Evolutionary conservation across 2,797 vertebrate species (phyloP).

Genomic region (Anguilla megastoma): DNA sequence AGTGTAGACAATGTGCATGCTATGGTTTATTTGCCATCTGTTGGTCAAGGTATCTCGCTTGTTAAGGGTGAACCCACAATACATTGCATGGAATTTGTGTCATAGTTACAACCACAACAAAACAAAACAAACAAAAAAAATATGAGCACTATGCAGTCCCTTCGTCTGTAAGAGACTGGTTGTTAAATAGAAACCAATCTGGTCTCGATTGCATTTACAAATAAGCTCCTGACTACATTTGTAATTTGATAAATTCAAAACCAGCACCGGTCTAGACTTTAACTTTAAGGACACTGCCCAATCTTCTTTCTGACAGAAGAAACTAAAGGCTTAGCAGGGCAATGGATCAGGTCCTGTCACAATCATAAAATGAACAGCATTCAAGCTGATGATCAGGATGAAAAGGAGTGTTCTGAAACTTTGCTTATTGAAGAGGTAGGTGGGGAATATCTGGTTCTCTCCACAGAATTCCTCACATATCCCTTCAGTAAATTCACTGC

Average conservation of each 20-base stretch:
- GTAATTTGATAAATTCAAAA: neutral
- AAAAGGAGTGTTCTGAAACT: neutral
- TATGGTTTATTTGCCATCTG: neutral
- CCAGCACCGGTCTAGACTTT: neutral
- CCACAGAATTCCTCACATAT: neutral
- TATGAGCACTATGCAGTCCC: neutral
- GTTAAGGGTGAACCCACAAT: neutral
- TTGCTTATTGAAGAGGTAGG: neutral
- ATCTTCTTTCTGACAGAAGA: neutral
- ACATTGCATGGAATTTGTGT: neutral
- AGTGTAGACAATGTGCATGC: too few species aligned
- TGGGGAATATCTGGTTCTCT: neutral
- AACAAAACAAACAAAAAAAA: neutral
- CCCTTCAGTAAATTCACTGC: constrained; percentile 15
- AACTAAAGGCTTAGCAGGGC: neutral
- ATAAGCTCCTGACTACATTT: neutral
- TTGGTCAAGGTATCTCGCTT: neutral
- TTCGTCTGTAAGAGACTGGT: neutral
- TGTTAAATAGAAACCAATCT: neutral
- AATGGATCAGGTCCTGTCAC: neutral
- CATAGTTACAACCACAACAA: neutral
- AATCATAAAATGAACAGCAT: neutral
- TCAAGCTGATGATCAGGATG: neutral
- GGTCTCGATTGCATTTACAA: neutral
- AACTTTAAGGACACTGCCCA: neutral